A percentile compares a stretch with the other conserved stretches of the same genome.
These are phyloP conservation scores for Phoxinus phoxinus DNA, from an alignment of 2,113 vertebrate genomes.

Conservation along the genomic window DNA sequence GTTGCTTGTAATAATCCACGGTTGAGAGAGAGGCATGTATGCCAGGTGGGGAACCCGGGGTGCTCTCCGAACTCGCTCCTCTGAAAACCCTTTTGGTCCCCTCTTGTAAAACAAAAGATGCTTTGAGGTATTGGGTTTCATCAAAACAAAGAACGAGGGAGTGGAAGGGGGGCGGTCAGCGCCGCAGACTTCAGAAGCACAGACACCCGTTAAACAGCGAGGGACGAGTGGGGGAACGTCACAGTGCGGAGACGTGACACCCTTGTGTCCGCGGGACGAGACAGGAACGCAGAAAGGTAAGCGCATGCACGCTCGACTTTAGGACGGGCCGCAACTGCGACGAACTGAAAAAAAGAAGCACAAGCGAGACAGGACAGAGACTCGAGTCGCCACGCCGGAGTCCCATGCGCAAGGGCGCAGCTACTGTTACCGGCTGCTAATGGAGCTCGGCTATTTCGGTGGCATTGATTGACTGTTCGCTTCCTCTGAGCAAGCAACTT, in stretches of 20 bases:
- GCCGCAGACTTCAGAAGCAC: not conserved
- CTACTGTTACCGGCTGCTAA: constrained; percentile 74
- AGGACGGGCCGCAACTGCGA: not conserved
- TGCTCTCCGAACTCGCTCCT: constrained; percentile 65
- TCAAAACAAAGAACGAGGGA: constrained; percentile 72
- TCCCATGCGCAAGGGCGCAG: constrained; percentile 72
- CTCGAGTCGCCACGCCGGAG: constrained; percentile 66
- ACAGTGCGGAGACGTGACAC: constrained; percentile 25
- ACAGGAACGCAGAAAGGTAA: not conserved
- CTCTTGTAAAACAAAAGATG: constrained; percentile 78
- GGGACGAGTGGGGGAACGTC: constrained; percentile 39
- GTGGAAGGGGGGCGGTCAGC: constrained; percentile 60
- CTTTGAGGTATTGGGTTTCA: constrained; percentile 80
- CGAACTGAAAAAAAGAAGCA: not conserved
- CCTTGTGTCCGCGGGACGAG: not conserved
- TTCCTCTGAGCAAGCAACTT: constrained; percentile 69
- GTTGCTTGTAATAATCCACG: constrained; percentile 80
- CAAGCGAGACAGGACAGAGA: constrained; percentile 36
- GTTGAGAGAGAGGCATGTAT: constrained; percentile 78
- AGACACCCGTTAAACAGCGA: constrained; percentile 9
- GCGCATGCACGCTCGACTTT: not conserved
- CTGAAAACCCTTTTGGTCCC: constrained; percentile 42
- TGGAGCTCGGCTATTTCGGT: constrained; percentile 74
- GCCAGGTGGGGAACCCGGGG: constrained; percentile 76
- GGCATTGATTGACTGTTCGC: constrained; percentile 74